Base-by-base conservation (phyloP, 2,113 vertebrate species). In the Macquaria australasica region DNA sequence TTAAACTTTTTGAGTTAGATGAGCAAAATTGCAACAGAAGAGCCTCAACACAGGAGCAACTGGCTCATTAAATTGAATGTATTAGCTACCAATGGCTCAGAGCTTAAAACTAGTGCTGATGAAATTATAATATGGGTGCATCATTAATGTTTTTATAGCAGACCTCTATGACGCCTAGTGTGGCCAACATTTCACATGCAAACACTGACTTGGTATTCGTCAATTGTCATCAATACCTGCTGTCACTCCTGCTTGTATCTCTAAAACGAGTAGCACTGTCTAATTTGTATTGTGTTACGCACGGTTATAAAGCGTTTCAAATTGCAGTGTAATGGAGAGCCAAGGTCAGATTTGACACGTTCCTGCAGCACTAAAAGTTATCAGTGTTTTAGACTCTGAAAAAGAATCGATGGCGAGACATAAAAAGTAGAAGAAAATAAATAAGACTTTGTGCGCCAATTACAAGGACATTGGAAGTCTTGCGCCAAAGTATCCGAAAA, bases 311-410 rank as follows among this genome's bases (percentile, higher is more conserved):
- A 43, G 80, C 56, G 77, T 66, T 79, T 87, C 76, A 79, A 73
- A 81, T 64, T 74, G 74, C 71, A 73, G 50, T 5, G 21, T 70
- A 53, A 68, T 20, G 12, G 6, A 5, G 34, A 70, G 20, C 8
- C 73, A 82, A 71, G 58, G 75, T 82, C 85, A 91, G 69, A 89
- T 81, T 69, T 59, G 79, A 85, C 66, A 37, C 23, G 6, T 31
- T 74, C 45, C 37, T 58, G 73, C 85, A 28, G 21, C 18, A 59
- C 31, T 11, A 28, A 56, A 43, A 58, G 18, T 63, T 15, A 4
- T 34, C 20, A 41, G 5, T 56, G 51, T 23, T 34, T 43, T 4
- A 79, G 10, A 4, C 8, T 25, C 1, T 23, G 10, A 9, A 12
- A n/a, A 41, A 8, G 16, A n/a, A 25, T 9, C 15, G 4, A 37